Percentiles rank a stretch among this genome's conserved stretches.
Evolutionary conservation across 1,140 invertebrate genomes (phyloP).

Genomic region (Trichogramma pretiosum): DNA sequence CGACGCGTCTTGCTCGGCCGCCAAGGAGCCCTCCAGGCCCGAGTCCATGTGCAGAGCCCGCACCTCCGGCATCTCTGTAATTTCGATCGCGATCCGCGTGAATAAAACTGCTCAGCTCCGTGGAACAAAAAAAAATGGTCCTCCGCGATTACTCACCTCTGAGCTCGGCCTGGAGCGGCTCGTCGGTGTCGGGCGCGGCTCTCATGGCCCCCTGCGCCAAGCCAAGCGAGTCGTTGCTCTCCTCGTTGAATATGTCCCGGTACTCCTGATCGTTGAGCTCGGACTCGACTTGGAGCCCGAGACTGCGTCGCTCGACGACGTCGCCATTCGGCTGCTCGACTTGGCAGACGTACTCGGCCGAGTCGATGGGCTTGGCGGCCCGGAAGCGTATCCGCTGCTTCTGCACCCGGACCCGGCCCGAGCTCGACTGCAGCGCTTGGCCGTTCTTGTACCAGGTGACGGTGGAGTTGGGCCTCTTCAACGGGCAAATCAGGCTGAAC

Average conservation of each 20-base stretch:
- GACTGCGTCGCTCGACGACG: constrained; percentile 33
- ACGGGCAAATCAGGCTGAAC: constrained; percentile 31
- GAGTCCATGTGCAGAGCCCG: constrained; percentile 35
- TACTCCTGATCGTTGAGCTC: constrained; percentile 20
- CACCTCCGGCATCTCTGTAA: constrained; percentile 32
- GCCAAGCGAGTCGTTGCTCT: constrained; percentile 31
- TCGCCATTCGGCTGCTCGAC: constrained; percentile 23
- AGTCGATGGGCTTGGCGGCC: constrained; percentile 26
- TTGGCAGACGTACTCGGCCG: constrained; percentile 31
- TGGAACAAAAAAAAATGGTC: neutral
- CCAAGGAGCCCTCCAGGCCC: constrained; percentile 9
- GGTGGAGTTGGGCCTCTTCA: constrained; percentile 20
- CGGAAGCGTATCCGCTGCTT: constrained; percentile 33
- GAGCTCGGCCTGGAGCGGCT: neutral
- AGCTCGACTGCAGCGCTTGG: constrained; percentile 16
- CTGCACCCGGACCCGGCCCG: constrained; percentile 21
- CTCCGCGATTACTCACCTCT: constrained; percentile 5
- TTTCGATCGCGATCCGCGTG: neutral
- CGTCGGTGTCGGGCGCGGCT: neutral
- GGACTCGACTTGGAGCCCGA: constrained; percentile 20
- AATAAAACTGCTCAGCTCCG: neutral
- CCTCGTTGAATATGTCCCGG: constrained; percentile 29
- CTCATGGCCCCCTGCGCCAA: neutral
- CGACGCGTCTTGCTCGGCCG: neutral
- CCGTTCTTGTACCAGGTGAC: constrained; percentile 36